Conservation (phyloP, 2,888 invertebrate species). For the Agriopis marginaria region DNA sequence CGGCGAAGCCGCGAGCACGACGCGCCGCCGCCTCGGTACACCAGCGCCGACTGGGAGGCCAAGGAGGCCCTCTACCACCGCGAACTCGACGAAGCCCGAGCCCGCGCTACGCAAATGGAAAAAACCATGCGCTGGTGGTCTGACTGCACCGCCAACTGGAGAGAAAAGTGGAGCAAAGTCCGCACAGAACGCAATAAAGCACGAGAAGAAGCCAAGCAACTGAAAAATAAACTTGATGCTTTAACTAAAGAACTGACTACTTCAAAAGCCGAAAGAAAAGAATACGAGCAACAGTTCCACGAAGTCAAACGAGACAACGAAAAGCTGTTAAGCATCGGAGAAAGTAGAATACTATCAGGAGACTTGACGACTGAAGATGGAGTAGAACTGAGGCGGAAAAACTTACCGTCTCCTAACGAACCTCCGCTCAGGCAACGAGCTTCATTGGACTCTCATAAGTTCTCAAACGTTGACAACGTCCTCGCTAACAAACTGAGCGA, state of each 20-base stretch:
- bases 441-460: slow-evolving; percentile 79
- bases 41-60: slow-evolving; percentile 92
- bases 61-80: slow-evolving; percentile 90
- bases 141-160: slow-evolving; percentile 99
- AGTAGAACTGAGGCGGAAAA: slow-evolving; percentile 75
- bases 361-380: slow-evolving; percentile 76
- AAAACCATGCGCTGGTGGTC: slow-evolving; percentile 99
- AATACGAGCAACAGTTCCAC: slow-evolving; percentile 91
- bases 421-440: slow-evolving; percentile 71
- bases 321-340: slow-evolving; percentile 87
- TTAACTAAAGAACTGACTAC: slow-evolving; percentile 91
- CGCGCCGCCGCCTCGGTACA: slow-evolving; percentile 87
- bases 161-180: slow-evolving; percentile 97
- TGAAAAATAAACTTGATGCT: slow-evolving; percentile 92
- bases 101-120: slow-evolving; percentile 98
- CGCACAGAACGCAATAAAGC: slow-evolving; percentile 97
- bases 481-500: slow-evolving; percentile 77
- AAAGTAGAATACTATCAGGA: slow-evolving; percentile 74
- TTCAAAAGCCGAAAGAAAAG: slow-evolving; percentile 92
- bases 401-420: slow-evolving; percentile 70
- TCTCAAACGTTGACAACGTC: slow-evolving; percentile 77
- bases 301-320: slow-evolving; percentile 93
- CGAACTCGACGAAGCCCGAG: slow-evolving; percentile 97
- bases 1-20: slow-evolving; percentile 88
- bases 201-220: slow-evolving; percentile 94